phyloP scores from a whole-genome alignment of 2,113 vertebrate genomes.

The Pseudonaja textilis region DNA sequence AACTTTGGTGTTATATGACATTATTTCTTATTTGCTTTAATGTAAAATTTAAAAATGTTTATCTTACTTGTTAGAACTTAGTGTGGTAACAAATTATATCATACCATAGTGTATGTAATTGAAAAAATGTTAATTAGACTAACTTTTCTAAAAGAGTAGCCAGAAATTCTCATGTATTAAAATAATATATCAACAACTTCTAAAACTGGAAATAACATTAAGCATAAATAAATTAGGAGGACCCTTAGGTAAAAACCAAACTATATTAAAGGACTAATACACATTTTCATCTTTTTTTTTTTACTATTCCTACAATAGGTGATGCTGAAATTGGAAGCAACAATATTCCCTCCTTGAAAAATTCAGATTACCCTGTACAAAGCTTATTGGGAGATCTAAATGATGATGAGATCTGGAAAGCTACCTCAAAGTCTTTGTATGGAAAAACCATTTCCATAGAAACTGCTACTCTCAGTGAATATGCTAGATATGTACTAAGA shows the following conservation, averaged over 20 bases:
- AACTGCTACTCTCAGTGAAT: slow-evolving; percentile 72
- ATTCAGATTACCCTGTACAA: slow-evolving; percentile 60
- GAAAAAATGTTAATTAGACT: neutral
- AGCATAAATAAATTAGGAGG: neutral
- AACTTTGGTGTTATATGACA: neutral
- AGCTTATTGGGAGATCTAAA: slow-evolving; percentile 59
- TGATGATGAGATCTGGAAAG: slow-evolving; percentile 63
- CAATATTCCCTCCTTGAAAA: slow-evolving; percentile 58
- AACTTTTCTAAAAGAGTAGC: neutral
- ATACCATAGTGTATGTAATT: neutral
- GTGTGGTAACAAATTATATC: neutral
- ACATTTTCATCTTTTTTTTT: slow-evolving; percentile 24
- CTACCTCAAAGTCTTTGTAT: slow-evolving; percentile 48
- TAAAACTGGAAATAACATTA: neutral
- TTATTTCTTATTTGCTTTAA: neutral
- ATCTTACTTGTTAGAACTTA: neutral
- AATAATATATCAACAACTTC: neutral
- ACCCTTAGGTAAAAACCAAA: neutral
- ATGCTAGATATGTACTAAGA: slow-evolving; percentile 71
- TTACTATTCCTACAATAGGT: slow-evolving; percentile 59
- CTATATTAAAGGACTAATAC: neutral
- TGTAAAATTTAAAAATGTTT: neutral
- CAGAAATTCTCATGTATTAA: neutral
- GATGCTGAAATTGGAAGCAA: slow-evolving; percentile 71
- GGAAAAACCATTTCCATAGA: slow-evolving; percentile 70